A percentile compares a stretch with the other conserved stretches of the same genome.
Evolutionary conservation across 2,888 invertebrate genomes (phyloP).

Genomic region (Apamea epomidion): DNA sequence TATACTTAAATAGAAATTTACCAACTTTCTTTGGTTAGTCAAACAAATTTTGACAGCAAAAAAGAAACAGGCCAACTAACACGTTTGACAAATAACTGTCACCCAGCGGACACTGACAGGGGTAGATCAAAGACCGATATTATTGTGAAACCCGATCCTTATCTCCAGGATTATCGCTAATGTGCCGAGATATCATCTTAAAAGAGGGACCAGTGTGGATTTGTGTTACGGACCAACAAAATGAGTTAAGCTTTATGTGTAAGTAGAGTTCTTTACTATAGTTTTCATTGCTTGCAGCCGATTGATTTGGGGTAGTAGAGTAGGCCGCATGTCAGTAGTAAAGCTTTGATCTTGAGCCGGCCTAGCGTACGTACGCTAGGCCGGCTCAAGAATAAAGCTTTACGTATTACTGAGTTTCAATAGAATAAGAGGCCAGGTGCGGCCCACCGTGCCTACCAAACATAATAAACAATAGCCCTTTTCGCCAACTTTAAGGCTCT

Average conservation of each 20-base stretch:
- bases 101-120: constrained; percentile 58
- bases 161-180: constrained; percentile 83
- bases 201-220: constrained; percentile 50
- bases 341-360: not conserved
- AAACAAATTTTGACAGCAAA: constrained; percentile 24
- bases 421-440: too few relatives aligned
- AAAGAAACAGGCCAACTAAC: not conserved
- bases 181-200: constrained; percentile 80
- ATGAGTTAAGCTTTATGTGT: constrained; percentile 3
- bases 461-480: too few relatives aligned
- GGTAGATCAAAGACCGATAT: constrained; percentile 81
- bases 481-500: too few relatives aligned
- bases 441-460: too few relatives aligned
- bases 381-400: too few relatives aligned
- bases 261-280: not conserved
- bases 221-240: constrained; percentile 23
- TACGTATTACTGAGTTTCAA: too few relatives aligned
- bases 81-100: constrained; percentile 82
- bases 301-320: not conserved
- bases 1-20: not conserved
- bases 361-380: too few relatives aligned
- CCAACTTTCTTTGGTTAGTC: constrained; percentile 5
- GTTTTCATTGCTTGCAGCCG: not conserved
- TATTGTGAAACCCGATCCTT: constrained; percentile 72
- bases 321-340: not conserved